Percentiles rank a stretch among this genome's conserved stretches.
Conservation (phyloP, 2,113 vertebrate genomes). For the Sterna hirundo region DNA sequence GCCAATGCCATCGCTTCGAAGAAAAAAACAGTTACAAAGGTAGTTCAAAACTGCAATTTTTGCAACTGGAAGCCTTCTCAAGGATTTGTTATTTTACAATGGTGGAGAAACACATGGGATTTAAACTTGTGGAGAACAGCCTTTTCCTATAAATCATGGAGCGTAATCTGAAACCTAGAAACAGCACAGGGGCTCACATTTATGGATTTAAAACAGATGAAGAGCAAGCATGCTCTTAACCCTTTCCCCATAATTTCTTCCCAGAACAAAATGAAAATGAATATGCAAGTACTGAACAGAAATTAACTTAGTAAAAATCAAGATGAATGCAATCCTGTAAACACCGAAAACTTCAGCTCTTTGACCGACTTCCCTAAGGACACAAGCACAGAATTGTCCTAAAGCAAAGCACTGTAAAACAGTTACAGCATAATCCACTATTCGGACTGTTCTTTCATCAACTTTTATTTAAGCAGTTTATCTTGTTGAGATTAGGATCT, state of each 20-base stretch:
- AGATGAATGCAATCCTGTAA: slow-evolving; percentile 8
- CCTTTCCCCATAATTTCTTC: slow-evolving; percentile 50
- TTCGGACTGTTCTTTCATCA: slow-evolving; percentile 64
- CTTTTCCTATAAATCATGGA: slow-evolving; percentile 66
- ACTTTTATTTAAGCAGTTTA: slow-evolving; percentile 74
- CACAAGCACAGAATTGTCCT: slow-evolving; percentile 37
- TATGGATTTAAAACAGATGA: slow-evolving; percentile 67
- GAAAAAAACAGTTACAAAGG: background rate
- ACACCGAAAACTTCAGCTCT: background rate
- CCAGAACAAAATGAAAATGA: slow-evolving; percentile 1
- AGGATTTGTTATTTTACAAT: slow-evolving; percentile 60
- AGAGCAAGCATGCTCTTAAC: slow-evolving; percentile 56
- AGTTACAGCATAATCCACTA: slow-evolving; percentile 47
- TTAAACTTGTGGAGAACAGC: slow-evolving; percentile 54
- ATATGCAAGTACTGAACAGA: background rate
- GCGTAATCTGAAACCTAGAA: slow-evolving; percentile 64
- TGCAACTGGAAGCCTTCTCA: slow-evolving; percentile 45
- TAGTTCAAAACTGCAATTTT: slow-evolving; percentile 2
- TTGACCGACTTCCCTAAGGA: background rate
- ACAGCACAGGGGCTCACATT: slow-evolving; percentile 58
- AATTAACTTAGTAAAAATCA: slow-evolving; percentile 18
- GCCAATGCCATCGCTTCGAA: background rate
- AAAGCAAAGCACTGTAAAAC: slow-evolving; percentile 51
- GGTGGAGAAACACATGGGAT: slow-evolving; percentile 55
- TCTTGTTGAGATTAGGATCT: slow-evolving; percentile 74